phyloP scores from a whole-genome alignment of 37 sponge, comb jelly and placozoan genomes.

The Ianthella basta region DNA sequence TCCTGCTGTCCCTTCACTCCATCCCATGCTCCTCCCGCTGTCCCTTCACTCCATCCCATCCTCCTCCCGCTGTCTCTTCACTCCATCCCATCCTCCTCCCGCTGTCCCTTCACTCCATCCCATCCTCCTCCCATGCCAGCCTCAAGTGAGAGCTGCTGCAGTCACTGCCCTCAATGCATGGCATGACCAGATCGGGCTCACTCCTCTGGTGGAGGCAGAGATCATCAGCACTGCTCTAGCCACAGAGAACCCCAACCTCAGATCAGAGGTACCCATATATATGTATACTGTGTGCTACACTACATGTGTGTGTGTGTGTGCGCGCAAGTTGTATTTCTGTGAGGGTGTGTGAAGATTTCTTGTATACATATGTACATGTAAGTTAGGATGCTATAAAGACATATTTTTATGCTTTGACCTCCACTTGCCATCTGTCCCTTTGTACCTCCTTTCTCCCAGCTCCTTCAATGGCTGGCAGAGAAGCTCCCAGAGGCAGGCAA shows the following conservation, averaged over 20 bases:
- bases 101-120: no score
- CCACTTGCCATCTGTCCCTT: neutral
- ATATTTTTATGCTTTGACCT: neutral
- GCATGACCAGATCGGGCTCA: conserved; percentile 50
- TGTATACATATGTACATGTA: neutral
- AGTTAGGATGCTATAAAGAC: neutral
- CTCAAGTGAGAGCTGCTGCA: conserved; percentile 73
- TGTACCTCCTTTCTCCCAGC: conserved; percentile 30
- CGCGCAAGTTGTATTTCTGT: neutral
- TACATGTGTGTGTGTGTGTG: conserved; percentile 2
- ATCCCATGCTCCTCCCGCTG: no score
- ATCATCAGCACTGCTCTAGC: conserved; percentile 61
- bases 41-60: no score
- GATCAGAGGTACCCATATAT: conserved; percentile 78
- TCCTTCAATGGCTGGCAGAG: conserved; percentile 81
- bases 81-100: no score
- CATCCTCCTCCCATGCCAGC: conserved; percentile 24
- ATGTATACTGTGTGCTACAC: no score
- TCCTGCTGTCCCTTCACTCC: neutral
- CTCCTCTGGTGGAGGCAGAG: conserved; percentile 72
- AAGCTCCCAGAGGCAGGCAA: conserved; percentile 65
- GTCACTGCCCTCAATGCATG: conserved; percentile 69
- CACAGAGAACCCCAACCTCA: conserved; percentile 87
- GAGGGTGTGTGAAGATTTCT: neutral
- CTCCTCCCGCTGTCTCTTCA: neutral